A percentile compares a stretch with the other conserved stretches of the same genome.
phyloP scores from a whole-genome alignment of 2,113 vertebrate genomes.

The Serilophus lunatus region DNA sequence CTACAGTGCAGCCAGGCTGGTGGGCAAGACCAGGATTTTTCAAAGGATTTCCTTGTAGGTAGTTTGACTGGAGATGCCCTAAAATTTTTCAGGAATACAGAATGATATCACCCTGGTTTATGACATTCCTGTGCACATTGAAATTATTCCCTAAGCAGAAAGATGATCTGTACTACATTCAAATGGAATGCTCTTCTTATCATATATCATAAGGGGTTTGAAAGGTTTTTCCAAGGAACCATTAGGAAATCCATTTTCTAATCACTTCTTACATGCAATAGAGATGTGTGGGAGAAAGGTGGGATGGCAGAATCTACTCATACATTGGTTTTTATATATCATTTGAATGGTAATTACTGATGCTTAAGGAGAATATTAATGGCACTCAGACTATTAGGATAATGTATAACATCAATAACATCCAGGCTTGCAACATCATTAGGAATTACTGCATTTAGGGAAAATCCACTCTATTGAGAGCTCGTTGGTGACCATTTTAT shows the following conservation, averaged over 20 bases:
- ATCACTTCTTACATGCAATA: background rate
- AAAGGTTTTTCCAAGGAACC: background rate
- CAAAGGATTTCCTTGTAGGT: background rate
- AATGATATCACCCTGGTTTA: accelerated
- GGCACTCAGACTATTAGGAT: background rate
- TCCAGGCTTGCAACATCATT: background rate
- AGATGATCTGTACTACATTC: background rate
- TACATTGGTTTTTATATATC: background rate
- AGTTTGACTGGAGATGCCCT: background rate
- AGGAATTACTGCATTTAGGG: background rate
- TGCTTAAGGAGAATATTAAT: background rate
- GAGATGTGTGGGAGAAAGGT: background rate
- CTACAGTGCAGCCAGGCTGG: background rate
- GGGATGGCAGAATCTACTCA: background rate
- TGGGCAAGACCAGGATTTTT: background rate
- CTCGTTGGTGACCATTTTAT: background rate
- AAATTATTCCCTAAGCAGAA: background rate
- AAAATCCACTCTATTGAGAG: background rate
- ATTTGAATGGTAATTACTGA: background rate
- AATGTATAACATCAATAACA: background rate
- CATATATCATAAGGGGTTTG: background rate
- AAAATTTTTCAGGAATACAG: background rate
- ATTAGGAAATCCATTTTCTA: background rate
- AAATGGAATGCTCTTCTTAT: background rate
- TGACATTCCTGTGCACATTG: background rate